Conservation (phyloP, 2,797 vertebrate genomes). For the Poecilia picta region DNA sequence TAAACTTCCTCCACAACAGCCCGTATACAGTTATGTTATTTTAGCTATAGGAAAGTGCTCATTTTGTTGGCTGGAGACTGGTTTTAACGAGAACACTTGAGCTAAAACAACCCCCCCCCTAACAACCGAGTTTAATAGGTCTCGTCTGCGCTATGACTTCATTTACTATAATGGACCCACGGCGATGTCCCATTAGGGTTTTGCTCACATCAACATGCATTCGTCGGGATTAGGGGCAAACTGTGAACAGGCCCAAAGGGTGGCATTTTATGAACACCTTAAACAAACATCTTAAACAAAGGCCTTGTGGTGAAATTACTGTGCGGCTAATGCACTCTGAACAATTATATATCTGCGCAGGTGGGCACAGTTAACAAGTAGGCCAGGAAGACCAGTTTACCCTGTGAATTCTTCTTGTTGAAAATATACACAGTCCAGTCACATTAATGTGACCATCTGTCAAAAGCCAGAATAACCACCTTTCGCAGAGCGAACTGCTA, state of each 20-base stretch:
- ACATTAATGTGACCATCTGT: no score
- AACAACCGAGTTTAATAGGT: conserved; percentile 72
- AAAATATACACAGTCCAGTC: no score
- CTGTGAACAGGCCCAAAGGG: conserved; percentile 19
- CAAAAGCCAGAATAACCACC: no score
- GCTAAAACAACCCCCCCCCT: conserved; percentile 65
- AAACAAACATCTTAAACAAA: conserved; percentile 52
- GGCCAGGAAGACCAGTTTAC: conserved; percentile 14
- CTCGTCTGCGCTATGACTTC: conserved; percentile 62
- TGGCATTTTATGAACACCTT: conserved; percentile 51
- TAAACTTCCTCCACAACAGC: conserved; percentile 37
- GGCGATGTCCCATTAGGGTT: conserved; percentile 51
- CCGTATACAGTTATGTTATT: conserved; percentile 43
- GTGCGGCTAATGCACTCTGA: conserved; percentile 7
- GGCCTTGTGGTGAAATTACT: conserved; percentile 28
- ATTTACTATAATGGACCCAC: conserved; percentile 67
- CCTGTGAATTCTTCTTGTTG: conserved; percentile 11
- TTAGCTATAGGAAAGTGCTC: conserved; percentile 61
- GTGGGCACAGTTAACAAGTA: conserved; percentile 51
- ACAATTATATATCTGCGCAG: conserved; percentile 41
- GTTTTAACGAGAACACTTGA: conserved; percentile 72
- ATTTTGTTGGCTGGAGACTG: conserved; percentile 69
- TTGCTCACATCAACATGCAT: conserved; percentile 48
- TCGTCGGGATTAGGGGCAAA: conserved; percentile 48
- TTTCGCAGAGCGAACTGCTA: no score